These are phyloP conservation scores for Sebastiscus tertius DNA, from an alignment of 2,797 vertebrate species.

Conservation along the genomic window DNA sequence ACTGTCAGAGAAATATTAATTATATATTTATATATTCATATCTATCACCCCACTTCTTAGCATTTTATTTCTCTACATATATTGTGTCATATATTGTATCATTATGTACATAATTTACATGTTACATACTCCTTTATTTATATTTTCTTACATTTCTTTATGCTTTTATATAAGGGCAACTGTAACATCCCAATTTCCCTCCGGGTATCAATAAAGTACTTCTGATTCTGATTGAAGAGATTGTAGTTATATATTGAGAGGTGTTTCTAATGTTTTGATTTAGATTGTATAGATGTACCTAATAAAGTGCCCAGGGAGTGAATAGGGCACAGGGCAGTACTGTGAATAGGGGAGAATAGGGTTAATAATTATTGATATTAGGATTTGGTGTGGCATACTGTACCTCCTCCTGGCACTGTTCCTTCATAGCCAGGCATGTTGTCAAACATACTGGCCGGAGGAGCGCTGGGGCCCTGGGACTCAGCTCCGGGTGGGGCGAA, in stretches of 20 bases:
- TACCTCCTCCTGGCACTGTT: conserved; percentile 78
- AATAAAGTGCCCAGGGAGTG: neutral
- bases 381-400: neutral
- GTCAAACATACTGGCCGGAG: conserved; percentile 81
- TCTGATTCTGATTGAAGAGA: too few species aligned
- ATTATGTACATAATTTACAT: too few species aligned
- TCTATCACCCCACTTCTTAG: neutral
- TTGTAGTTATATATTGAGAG: neutral
- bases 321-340: neutral
- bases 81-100: too few species aligned
- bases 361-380: neutral
- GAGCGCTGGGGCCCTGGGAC: conserved; percentile 68
- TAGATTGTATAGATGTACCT: neutral
- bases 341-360: neutral
- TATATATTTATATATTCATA: neutral
- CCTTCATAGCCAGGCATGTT: conserved; percentile 84
- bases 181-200: too few species aligned
- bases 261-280: neutral
- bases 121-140: too few species aligned
- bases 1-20: neutral
- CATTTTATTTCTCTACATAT: too few species aligned
- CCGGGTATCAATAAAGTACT: too few species aligned
- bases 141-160: too few species aligned
- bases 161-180: too few species aligned
- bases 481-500: conserved; percentile 56